These are phyloP conservation scores for Chinchilla lanigera DNA, from an alignment of 2,113 vertebrate species.

Conservation along the genomic window DNA sequence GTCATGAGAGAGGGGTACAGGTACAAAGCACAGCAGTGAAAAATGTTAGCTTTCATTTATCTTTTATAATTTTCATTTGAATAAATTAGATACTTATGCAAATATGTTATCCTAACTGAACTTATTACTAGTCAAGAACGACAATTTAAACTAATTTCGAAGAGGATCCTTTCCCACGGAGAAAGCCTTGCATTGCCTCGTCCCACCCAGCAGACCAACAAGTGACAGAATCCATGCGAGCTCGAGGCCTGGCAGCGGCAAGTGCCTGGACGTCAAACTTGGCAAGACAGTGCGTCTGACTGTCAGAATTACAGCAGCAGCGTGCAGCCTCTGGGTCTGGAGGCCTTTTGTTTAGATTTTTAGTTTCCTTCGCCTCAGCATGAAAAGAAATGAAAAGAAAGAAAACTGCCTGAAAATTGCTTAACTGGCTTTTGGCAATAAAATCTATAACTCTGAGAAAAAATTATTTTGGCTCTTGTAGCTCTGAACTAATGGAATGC, in stretches of 20 bases:
- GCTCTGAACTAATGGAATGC: neutral
- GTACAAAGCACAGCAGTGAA: neutral
- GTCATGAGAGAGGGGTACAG: neutral
- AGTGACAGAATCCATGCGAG: neutral
- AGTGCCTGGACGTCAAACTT: neutral
- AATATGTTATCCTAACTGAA: conserved; percentile 41
- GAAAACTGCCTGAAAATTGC: conserved; percentile 6
- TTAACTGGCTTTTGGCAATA: conserved; percentile 53
- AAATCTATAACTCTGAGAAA: neutral
- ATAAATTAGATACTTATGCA: neutral
- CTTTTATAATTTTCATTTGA: neutral
- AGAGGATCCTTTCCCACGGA: neutral
- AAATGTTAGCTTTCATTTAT: neutral
- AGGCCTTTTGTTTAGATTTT: conserved; percentile 42
- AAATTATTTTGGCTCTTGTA: neutral
- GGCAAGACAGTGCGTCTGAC: conserved; percentile 6
- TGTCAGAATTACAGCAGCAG: neutral
- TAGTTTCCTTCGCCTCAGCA: conserved; percentile 40
- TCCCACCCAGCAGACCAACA: neutral
- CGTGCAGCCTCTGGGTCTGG: neutral
- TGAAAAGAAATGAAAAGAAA: conserved; percentile 64
- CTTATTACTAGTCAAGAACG: neutral
- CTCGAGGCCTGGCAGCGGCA: neutral
- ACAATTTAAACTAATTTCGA: conserved; percentile 3
- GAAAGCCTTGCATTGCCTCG: neutral